Percentiles rank a stretch among this genome's conserved stretches.
phyloP scores from a whole-genome alignment of 1,140 invertebrate genomes.

The Gonioctena quinquepunctata region DNA sequence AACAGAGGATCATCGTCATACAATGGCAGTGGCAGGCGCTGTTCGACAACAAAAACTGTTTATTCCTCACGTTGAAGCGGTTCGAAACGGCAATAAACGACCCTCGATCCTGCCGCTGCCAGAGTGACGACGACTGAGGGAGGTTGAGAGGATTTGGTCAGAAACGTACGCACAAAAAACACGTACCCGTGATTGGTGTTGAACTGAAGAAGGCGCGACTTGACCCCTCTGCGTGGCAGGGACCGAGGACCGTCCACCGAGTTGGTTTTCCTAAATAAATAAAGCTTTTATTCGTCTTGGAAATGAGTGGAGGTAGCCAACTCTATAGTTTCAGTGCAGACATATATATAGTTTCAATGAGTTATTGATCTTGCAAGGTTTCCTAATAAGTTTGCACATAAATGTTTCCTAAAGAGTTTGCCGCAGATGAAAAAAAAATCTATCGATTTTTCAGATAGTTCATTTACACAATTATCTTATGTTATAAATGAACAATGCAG shows the following conservation, averaged over 20 bases:
- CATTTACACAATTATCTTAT: no score
- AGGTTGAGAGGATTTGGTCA: conserved; percentile 10
- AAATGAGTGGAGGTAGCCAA: no score
- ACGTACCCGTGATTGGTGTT: conserved; percentile 81
- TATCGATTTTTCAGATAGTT: no score
- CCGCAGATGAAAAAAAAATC: no score
- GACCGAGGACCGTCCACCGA: conserved; percentile 79
- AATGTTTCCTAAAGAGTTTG: no score
- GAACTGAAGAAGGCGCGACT: conserved; percentile 86
- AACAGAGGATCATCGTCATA: conserved; percentile 34
- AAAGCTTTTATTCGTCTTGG: no score
- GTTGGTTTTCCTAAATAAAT: conserved; percentile 62
- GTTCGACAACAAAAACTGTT: conserved; percentile 63
- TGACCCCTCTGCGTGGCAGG: conserved; percentile 81
- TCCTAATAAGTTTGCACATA: no score
- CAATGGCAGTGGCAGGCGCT: conserved; percentile 62
- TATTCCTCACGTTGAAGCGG: neutral
- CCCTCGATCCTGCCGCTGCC: conserved; percentile 52
- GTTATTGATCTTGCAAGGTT: no score
- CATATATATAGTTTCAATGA: no score
- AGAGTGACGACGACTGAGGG: conserved; percentile 24
- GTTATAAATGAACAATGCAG: no score
- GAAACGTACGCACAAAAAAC: neutral
- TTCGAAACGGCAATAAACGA: conserved; percentile 31
- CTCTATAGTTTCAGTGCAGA: no score